Evolutionary conservation across 2,113 vertebrate species (phyloP), one percentile per base, ranked within the genome.

Genomic region (Talpa occidentalis): DNA sequence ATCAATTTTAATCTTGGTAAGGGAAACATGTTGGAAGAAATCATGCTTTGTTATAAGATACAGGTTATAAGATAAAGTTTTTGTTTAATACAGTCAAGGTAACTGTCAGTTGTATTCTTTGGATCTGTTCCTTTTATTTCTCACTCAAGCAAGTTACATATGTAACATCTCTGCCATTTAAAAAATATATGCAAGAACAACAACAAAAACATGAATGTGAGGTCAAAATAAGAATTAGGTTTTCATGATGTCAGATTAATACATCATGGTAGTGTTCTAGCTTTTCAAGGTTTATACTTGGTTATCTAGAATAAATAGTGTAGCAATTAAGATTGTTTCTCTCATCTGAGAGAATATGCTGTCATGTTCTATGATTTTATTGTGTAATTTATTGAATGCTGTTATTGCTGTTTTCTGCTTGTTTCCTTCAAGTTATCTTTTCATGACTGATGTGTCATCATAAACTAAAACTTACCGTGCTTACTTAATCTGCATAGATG

Each of bases 71-170:
- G 5, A 22, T 56, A 54, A 79, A 79, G 17, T 5, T 90, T 96
- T 79, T 93, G 30, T 84, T 90, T 77, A 76, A 47, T 84, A 37
- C 64, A 60, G 56, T 94, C 77, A 88, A 3, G 19, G 44, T 84
- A 81, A 84, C 60, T 72, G 14, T 89, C 37, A 72, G 54, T 40
- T n/a, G 14, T 78, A 24, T 59, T 72, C 60, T 84, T 85, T 59
- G 42, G 44, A 81, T 93, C 42, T 77, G 98, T 99, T 95, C 98
- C 98, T 78, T 99, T 99, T 95, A 97, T 99, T 99, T 98, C 98
- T 98, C 98, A 98, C 96, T 97, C 98, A 99, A 99, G 99, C 99
- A 99, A 99, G 99, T 99, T 98, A 98, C 60, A 88, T 37, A 90
- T 96, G 91, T 98, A 94, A 93, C 78, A 52, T 86, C 81, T 52